Evolutionary conservation across 2,113 vertebrate species (phyloP).

Genomic region (Hemichromis elongatus): DNA sequence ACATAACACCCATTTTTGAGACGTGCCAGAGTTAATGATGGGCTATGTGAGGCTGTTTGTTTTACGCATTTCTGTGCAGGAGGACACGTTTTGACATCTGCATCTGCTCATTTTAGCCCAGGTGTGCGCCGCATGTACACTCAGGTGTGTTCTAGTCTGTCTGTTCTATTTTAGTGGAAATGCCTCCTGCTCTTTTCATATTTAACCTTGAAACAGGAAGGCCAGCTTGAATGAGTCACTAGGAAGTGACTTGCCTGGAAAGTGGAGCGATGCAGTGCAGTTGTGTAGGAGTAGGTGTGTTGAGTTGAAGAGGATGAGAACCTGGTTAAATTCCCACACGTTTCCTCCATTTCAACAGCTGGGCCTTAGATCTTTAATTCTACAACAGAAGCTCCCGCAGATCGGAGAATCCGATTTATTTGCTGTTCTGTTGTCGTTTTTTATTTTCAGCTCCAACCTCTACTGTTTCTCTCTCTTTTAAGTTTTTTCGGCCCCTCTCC

Average conservation of each 20-base stretch:
- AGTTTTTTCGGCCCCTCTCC: not conserved
- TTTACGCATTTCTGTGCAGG: not conserved
- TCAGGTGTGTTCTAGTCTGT: not conserved
- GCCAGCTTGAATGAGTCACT: constrained; percentile 17
- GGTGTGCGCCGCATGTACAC: constrained; percentile 4
- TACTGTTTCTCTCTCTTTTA: not conserved
- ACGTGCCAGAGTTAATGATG: constrained; percentile 34
- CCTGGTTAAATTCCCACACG: not conserved
- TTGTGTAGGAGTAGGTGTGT: constrained; percentile 23
- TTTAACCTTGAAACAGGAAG: not conserved
- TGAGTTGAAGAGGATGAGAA: constrained; percentile 21
- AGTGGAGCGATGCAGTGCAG: not conserved
- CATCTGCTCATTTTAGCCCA: constrained; percentile 26
- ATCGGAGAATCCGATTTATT: not conserved
- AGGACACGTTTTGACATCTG: constrained; percentile 53
- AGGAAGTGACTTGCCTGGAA: constrained; percentile 11
- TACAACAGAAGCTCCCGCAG: not conserved
- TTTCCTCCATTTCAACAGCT: not conserved
- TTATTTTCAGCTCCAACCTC: not conserved
- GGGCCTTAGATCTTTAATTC: not conserved
- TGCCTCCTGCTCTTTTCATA: not conserved
- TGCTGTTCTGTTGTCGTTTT: not conserved
- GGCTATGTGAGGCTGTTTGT: constrained; percentile 32
- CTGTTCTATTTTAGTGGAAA: not conserved
- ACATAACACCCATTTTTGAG: constrained; percentile 41